Base-by-base conservation (phyloP, 2,113 vertebrate genomes). In the Tor tambroides region DNA sequence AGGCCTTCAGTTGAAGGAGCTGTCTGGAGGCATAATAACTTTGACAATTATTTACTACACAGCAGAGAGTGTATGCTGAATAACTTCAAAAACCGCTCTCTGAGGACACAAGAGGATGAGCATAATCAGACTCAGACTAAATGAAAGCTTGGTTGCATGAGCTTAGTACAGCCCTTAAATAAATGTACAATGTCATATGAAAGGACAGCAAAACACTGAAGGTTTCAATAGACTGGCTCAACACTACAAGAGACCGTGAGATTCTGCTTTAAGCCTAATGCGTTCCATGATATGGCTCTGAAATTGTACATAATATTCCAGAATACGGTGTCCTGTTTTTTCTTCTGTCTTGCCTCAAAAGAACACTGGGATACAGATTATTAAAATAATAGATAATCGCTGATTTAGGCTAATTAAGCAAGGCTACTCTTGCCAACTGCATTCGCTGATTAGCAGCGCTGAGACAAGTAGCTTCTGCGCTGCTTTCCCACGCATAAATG, bases 401-500 rank as follows among this genome's bases (percentile, higher is more conserved):
- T 38, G 19, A 41, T 41, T 41, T 76, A 6, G 28, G 12, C 46
- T 35, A 88, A 83, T 86, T 88, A 88, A 59, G 32, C 49, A 38
- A 28, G 49, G 46, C 32, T 38, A 63, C 59, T 78, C 26, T 32
- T 67, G 46, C 28, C 28, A 17, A 28, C n/a, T 32, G 6, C 51
- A 19, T 17, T 10, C 56, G 82, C 49, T 28, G 75, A 89, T 28
- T 17, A 90, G 54, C 89, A 49, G 76, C 63, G 4, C 46, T 43
- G n/a, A 89, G 84, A 88, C 86, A 63, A 69, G 83, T 75, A 88
- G 89, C 89, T 89, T 67, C 84, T 89, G 89, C 89, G 82, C 81
- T 84, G 90, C 77, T 92, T 95, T 95, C 93, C 92, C 93, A 95
- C 94, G 92, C 92, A 85, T 93, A 94, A 94, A 92, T 88, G 89